phyloP scores from a whole-genome alignment of 2,113 vertebrate genomes.

The Seriola quinqueradiata region DNA sequence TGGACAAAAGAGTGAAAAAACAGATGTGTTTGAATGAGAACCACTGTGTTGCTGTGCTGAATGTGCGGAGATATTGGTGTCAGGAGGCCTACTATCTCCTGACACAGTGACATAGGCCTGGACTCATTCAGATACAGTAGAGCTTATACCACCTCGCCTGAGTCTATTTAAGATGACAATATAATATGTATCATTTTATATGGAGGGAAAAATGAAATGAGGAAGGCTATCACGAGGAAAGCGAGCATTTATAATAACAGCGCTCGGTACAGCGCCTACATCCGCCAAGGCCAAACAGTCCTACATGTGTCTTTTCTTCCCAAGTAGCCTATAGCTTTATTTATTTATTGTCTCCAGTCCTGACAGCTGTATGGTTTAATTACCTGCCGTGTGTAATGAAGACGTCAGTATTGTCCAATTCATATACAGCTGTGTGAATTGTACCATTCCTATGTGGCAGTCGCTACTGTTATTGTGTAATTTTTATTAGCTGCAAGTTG shows the following conservation, averaged over 20 bases:
- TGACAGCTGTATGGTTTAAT: too few species aligned
- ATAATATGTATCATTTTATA: background rate
- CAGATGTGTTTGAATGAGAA: slow-evolving; percentile 74
- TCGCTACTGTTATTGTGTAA: too few species aligned
- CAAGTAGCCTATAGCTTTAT: too few species aligned
- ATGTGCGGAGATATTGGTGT: slow-evolving; percentile 81
- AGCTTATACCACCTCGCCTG: background rate
- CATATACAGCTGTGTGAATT: too few species aligned
- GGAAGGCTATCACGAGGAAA: background rate
- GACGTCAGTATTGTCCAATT: too few species aligned
- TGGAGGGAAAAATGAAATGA: background rate
- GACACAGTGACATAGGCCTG: slow-evolving; percentile 64
- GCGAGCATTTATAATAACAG: background rate
- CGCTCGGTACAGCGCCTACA: too few species aligned
- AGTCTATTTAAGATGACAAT: background rate
- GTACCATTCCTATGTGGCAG: too few species aligned
- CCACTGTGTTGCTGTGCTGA: slow-evolving; percentile 69
- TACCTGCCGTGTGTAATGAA: too few species aligned
- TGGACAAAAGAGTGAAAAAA: slow-evolving; percentile 42
- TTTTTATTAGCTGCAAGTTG: too few species aligned
- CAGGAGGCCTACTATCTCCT: slow-evolving; percentile 75
- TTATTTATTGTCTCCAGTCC: too few species aligned
- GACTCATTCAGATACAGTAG: slow-evolving; percentile 1
- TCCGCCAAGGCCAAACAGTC: too few species aligned
- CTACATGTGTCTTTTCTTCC: too few species aligned